A percentile compares a stretch with the other conserved stretches of the same genome.
These are phyloP conservation scores for Cotesia congregata DNA, from an alignment of 2,888 invertebrate species.

Conservation along the genomic window DNA sequence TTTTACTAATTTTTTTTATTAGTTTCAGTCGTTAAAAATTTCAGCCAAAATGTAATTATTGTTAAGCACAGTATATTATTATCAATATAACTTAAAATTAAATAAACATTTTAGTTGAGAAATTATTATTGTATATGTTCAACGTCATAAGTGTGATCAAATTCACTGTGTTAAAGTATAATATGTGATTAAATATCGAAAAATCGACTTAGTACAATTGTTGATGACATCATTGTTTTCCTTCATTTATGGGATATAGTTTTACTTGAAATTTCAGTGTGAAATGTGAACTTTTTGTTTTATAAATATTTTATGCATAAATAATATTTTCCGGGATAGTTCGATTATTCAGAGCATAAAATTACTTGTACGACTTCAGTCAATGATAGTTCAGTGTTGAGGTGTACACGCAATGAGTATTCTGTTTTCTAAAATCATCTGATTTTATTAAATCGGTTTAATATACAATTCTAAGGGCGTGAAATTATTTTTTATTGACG, in stretches of 20 bases:
- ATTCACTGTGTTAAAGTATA: not conserved
- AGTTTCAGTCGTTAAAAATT: not conserved
- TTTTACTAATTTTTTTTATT: not conserved
- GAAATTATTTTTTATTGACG: too few relatives aligned
- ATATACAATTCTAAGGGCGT: too few relatives aligned
- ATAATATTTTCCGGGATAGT: slow-evolving; percentile 34
- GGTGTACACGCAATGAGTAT: slow-evolving; percentile 11
- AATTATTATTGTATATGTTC: not conserved
- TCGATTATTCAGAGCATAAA: slow-evolving; percentile 68
- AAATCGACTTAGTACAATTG: too few relatives aligned
- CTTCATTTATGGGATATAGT: too few relatives aligned
- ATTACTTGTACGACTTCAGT: slow-evolving; percentile 57
- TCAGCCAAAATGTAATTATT: not conserved
- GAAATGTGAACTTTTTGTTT: not conserved
- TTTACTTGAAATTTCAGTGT: too few relatives aligned
- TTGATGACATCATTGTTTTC: too few relatives aligned
- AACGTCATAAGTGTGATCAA: not conserved
- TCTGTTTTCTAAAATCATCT: slow-evolving; percentile 5
- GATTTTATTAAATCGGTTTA: slow-evolving; percentile 13
- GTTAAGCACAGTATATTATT: not conserved
- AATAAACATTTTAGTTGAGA: not conserved
- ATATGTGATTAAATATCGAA: too few relatives aligned
- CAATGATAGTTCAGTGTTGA: slow-evolving; percentile 57
- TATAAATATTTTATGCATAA: not conserved
- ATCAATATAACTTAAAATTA: not conserved